Percentiles rank a stretch among this genome's conserved stretches.
phyloP scores from a whole-genome alignment of 2,113 vertebrate genomes.

The human (Homo sapiens) region GRCh38 chr2:21116501-21117000 shows the following conservation, averaged over 20 bases:
- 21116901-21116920: too few relatives aligned
- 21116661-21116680: neutral
- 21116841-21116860: too few relatives aligned
- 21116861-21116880: too few relatives aligned
- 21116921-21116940: too few relatives aligned
- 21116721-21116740: neutral
- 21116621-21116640: neutral
- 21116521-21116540: neutral
- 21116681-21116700: neutral
- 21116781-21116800: too few relatives aligned
- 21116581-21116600: neutral
- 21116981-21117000: too few relatives aligned
- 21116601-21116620: neutral
- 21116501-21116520: neutral
- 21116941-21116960: too few relatives aligned
- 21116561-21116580: neutral
- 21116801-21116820: too few relatives aligned
- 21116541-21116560: neutral
- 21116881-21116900: too few relatives aligned
- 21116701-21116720: neutral
- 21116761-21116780: too few relatives aligned
- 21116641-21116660: neutral
- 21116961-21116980: too few relatives aligned
- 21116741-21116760: neutral
- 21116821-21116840: too few relatives aligned